Percentiles rank a stretch among this genome's conserved stretches.
Conservation (phyloP, 2,113 vertebrate genomes). For the Podarcis raffonei region DNA sequence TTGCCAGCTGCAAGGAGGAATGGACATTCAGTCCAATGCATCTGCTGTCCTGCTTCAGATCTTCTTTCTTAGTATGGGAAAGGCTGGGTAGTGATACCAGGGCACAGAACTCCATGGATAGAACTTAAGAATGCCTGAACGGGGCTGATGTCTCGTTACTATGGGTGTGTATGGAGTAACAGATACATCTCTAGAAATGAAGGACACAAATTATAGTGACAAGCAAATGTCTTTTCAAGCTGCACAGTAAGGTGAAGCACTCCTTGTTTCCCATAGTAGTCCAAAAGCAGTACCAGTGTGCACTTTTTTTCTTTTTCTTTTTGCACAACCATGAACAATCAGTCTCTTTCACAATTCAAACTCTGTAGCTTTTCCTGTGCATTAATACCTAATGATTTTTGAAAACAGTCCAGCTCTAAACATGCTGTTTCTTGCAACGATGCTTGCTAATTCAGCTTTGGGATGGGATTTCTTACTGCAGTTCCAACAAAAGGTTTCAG, state of each 20-base stretch:
- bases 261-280: not conserved
- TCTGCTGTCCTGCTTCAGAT: too few relatives aligned
- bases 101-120: too few relatives aligned
- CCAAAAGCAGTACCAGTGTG: not conserved
- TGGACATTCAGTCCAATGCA: too few relatives aligned
- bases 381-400: not conserved
- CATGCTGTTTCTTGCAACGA: not conserved
- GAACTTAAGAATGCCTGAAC: not conserved
- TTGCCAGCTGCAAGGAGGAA: too few relatives aligned
- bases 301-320: not conserved
- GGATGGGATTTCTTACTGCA: not conserved
- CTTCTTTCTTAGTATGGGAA: too few relatives aligned
- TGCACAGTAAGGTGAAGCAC: not conserved
- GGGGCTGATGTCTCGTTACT: not conserved
- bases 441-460: too few relatives aligned
- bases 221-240: not conserved
- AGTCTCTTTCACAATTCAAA: not conserved
- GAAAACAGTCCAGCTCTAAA: conserved; percentile 9
- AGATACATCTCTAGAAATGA: not conserved
- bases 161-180: not conserved
- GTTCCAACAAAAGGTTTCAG: not conserved
- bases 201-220: not conserved
- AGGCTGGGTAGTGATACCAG: too few relatives aligned
- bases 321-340: not conserved
- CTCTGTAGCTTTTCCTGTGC: not conserved